Conservation (phyloP, 2,888 invertebrate genomes). For the Epinotia brunnichana region DNA sequence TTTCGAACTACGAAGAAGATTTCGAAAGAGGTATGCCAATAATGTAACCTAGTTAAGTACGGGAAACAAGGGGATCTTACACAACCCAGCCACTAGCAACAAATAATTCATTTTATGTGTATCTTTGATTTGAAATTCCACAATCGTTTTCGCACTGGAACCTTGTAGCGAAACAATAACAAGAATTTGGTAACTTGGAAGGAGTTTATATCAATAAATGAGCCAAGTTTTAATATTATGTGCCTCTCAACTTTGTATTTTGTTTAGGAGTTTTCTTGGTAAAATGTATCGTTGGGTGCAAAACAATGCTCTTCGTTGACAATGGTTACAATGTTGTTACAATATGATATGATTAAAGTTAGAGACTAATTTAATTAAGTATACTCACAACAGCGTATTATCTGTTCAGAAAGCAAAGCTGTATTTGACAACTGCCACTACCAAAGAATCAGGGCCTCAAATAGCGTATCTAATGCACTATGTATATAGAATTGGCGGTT, state of each 20-base stretch:
- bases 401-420: no score
- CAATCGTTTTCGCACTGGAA: constrained; percentile 22
- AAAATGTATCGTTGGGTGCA: constrained; percentile 25
- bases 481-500: no score
- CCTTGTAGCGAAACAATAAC: constrained; percentile 39
- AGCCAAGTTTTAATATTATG: constrained; percentile 42
- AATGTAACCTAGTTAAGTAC: background rate
- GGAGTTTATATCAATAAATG: constrained; percentile 44
- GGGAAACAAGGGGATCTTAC: no score
- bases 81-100: no score
- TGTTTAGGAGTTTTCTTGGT: constrained; percentile 32
- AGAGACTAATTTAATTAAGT: no score
- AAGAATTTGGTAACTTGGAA: constrained; percentile 38
- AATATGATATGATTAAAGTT: background rate
- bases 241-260: constrained; percentile 32
- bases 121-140: constrained; percentile 21
- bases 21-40: background rate
- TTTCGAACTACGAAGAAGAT: no score
- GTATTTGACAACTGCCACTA: no score
- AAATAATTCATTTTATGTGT: no score
- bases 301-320: background rate
- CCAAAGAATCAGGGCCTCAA: no score
- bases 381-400: no score
- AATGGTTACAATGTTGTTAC: background rate
- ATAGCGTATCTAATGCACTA: no score